Conservation (phyloP, 2,888 invertebrate genomes). For the Gerris lacustris region DNA sequence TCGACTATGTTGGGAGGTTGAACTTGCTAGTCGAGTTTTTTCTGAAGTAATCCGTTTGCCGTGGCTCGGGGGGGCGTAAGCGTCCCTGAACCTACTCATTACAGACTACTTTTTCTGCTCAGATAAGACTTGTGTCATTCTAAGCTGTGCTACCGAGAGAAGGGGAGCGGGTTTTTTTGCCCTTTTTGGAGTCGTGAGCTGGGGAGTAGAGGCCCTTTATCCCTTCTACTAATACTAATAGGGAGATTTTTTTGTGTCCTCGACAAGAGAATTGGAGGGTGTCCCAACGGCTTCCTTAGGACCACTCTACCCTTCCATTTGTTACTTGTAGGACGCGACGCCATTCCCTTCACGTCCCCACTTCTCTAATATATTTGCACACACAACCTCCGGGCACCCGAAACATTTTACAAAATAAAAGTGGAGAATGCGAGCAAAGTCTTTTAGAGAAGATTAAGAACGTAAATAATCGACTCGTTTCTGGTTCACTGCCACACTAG, state of each 20-base stretch:
- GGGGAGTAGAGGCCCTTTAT: background rate
- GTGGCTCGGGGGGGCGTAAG: background rate
- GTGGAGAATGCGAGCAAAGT: no score
- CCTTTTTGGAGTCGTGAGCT: background rate
- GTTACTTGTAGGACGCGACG: background rate
- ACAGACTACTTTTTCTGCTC: background rate
- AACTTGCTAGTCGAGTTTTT: slow-evolving; percentile 1
- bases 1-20: background rate
- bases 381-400: no score
- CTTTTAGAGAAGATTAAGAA: no score
- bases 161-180: background rate
- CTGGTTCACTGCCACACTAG: no score
- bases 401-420: no score
- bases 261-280: background rate
- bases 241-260: slow-evolving; percentile 1
- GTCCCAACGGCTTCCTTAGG: slow-evolving; percentile 3
- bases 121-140: slow-evolving; percentile 5
- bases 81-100: background rate
- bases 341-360: background rate
- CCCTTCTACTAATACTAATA: slow-evolving; percentile 1
- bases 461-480: no score
- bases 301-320: background rate
- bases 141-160: background rate
- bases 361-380: background rate
- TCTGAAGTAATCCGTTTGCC: background rate